Percentiles rank a stretch among this genome's conserved stretches.
These are phyloP conservation scores for Steinernema scapterisci DNA, from an alignment of 2,888 invertebrate genomes.

Conservation along the genomic window DNA sequence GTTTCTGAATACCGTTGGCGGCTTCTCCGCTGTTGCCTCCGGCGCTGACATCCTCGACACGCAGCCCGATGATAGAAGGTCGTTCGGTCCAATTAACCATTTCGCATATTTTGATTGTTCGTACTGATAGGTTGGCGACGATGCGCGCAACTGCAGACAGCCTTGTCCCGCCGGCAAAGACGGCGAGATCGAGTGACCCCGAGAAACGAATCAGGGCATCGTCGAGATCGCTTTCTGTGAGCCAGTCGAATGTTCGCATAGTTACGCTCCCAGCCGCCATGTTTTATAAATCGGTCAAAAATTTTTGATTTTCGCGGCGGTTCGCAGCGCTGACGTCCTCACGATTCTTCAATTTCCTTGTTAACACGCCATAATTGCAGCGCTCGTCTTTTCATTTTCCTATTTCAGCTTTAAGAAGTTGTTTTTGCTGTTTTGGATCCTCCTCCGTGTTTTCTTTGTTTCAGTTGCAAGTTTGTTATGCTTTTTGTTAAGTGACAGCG, in stretches of 20 bases:
- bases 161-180: not conserved
- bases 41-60: not conserved
- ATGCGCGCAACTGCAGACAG: constrained; percentile 1
- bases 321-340: not conserved
- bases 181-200: constrained; percentile 8
- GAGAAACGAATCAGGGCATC: constrained; percentile 29
- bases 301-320: constrained; percentile 9
- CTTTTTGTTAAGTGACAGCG: too few relatives aligned
- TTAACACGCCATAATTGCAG: not conserved
- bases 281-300: constrained; percentile 19
- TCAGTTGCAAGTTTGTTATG: not conserved
- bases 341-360: not conserved
- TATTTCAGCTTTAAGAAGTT: not conserved
- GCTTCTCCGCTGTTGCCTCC: constrained; percentile 3
- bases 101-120: constrained; percentile 33
- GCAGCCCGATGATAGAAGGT: not conserved
- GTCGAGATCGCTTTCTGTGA: constrained; percentile 32
- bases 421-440: not conserved
- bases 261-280: not conserved
- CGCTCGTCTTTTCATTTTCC: not conserved
- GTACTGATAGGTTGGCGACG: constrained; percentile 26
- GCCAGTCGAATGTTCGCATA: constrained; percentile 16
- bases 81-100: constrained; percentile 27
- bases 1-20: not conserved
- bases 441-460: not conserved